These are phyloP conservation scores for Hyphantria cunea DNA, from an alignment of 1,140 invertebrate genomes.

Conservation along the genomic window DNA sequence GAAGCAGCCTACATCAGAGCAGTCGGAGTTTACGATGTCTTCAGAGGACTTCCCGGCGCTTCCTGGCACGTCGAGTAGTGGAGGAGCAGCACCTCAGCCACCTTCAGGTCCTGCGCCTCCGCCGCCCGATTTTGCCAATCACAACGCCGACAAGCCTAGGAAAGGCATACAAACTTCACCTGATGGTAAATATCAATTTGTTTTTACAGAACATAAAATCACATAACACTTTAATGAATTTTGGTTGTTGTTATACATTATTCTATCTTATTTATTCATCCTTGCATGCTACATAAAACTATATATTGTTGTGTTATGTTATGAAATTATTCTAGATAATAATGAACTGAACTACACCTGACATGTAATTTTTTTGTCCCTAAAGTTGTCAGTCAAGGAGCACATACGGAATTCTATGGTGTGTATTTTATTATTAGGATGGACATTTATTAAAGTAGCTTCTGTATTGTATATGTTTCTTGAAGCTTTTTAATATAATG, in stretches of 20 bases:
- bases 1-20: slow-evolving; percentile 94
- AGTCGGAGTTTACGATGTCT: slow-evolving; percentile 98
- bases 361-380: slow-evolving; percentile 63
- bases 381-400: slow-evolving; percentile 74
- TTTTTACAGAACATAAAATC: neutral
- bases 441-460: slow-evolving; percentile 39
- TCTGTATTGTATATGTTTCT: slow-evolving; percentile 14
- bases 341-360: slow-evolving; percentile 36
- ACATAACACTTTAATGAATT: neutral
- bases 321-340: slow-evolving; percentile 24
- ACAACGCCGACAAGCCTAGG: slow-evolving; percentile 79
- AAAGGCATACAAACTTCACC: slow-evolving; percentile 96
- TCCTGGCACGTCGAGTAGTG: slow-evolving; percentile 85
- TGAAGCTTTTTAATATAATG: slow-evolving; percentile 32
- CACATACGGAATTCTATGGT: slow-evolving; percentile 69
- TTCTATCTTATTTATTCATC: neutral
- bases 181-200: slow-evolving; percentile 86
- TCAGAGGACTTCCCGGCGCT: slow-evolving; percentile 99
- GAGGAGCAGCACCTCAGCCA: slow-evolving; percentile 45
- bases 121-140: slow-evolving; percentile 46
- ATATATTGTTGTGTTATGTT: slow-evolving; percentile 1
- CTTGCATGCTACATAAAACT: neutral
- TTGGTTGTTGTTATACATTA: neutral
- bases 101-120: slow-evolving; percentile 23
- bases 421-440: slow-evolving; percentile 52